phyloP scores from a whole-genome alignment of 2,797 vertebrate genomes.

The Gallinago solitaria region DNA sequence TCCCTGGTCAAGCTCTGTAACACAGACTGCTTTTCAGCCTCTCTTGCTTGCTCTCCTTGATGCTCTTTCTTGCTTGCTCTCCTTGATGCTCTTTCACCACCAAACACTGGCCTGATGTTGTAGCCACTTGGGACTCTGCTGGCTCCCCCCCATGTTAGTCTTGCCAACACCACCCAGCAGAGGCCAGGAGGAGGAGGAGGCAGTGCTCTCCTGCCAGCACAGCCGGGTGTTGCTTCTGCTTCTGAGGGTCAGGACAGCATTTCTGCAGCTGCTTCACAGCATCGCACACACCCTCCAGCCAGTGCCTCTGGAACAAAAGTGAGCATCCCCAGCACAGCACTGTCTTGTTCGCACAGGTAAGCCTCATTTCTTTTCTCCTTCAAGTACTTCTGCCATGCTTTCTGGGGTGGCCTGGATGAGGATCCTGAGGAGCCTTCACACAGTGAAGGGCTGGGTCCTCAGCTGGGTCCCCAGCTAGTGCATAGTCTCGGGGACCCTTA shows the following conservation, averaged over 20 bases:
- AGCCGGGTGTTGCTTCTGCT: background rate
- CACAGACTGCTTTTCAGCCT: background rate
- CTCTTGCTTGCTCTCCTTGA: background rate
- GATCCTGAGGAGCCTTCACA: background rate
- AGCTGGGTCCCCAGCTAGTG: background rate
- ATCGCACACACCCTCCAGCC: background rate
- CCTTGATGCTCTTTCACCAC: background rate
- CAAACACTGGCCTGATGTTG: background rate
- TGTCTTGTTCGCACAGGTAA: background rate
- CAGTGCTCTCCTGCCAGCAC: background rate
- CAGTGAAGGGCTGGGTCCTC: background rate
- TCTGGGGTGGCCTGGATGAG: background rate
- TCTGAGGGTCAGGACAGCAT: background rate
- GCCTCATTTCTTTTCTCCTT: background rate
- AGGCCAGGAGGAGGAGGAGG: background rate
- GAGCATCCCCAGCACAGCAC: background rate
- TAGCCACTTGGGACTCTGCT: rapidly evolving
- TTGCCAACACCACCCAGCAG: background rate
- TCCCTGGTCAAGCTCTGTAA: background rate
- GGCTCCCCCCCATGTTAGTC: background rate
- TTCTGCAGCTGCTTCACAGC: background rate
- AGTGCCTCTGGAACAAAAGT: rapidly evolving
- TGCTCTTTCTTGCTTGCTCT: background rate
- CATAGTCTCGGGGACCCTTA: background rate
- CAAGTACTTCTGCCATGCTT: background rate